Base-by-base conservation (phyloP, 1,140 invertebrate species). In the Andricus grossulariae region DNA sequence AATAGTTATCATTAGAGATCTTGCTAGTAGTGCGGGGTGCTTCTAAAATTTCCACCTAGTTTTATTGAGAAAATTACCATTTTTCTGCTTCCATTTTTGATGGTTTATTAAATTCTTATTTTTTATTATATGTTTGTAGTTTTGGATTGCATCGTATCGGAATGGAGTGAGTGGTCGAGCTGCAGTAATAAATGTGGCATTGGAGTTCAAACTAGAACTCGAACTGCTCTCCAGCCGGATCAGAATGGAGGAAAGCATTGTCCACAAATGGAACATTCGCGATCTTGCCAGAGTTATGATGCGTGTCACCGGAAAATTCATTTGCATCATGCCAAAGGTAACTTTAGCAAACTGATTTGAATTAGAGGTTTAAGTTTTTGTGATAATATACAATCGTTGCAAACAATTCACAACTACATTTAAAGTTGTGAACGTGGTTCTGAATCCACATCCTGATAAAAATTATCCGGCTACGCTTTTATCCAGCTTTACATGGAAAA, bases 211-310 rank as follows among this genome's bases (percentile, higher is more conserved):
- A 93, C 93, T 50, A 91, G 96, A 57, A 92, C 91, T 11, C 89
- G 96, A n/a, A 89, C 90, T 45, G 91, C 96, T 10, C 81, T 93
- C 16, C 92, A 93, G 49, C 92, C 93, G 32, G 93, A 95, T 2
- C 92, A 93, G 70, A 96, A 96, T 85, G 95, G 95, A 0, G 96
- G 96, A 74, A 93, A 90, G 80, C 94, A 94, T 80, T 97, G 95
- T 87, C 95, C 95, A 1, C 93, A 95, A 19, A 87, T 96, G 75
- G 90, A 94, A 72, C 95, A 97, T 86, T 93, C 94, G 73, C 89
- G 95, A 25, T 95, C 93, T 1, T 97, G 95, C 85, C 94, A 95
- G 84, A 94, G 94, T 50, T 93, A 93, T 18, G 93, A 92, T 5
- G 80, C 73, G 75, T 84, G 83, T 79, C 96, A 95, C 85, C 92